phyloP scores from a whole-genome alignment of 2,797 vertebrate species.

The Podarcis siculus region DNA sequence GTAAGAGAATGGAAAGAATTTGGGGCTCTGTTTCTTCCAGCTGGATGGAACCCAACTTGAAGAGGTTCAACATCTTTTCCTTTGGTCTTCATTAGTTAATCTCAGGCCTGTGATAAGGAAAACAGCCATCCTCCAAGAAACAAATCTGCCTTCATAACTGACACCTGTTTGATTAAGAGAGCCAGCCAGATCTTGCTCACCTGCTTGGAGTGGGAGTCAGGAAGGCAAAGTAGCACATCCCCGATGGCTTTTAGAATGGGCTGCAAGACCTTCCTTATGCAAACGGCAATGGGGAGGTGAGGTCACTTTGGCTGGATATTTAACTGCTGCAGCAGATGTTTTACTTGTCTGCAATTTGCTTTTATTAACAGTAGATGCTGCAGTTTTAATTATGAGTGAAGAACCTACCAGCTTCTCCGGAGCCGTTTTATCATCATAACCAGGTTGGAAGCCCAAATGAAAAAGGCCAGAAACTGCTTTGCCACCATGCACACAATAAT shows the following conservation, averaged over 20 bases:
- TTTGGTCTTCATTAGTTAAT: background rate
- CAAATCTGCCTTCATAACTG: background rate
- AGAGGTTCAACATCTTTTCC: background rate
- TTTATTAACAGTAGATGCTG: background rate
- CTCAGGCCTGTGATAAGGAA: background rate
- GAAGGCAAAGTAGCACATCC: background rate
- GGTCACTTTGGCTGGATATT: background rate
- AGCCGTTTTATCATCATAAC: background rate
- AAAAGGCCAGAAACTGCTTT: background rate
- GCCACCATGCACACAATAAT: background rate
- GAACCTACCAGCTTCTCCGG: background rate
- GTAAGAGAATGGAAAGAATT: background rate
- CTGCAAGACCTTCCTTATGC: background rate
- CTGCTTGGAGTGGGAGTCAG: background rate
- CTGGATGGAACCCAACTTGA: too few species aligned
- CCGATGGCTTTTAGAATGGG: background rate
- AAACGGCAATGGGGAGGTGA: background rate
- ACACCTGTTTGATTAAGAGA: background rate
- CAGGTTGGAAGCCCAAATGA: background rate
- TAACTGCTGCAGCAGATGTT: background rate
- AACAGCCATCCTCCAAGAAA: background rate
- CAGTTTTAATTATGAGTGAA: background rate
- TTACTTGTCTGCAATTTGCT: background rate
- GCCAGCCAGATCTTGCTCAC: background rate
- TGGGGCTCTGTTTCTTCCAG: background rate